These are phyloP conservation scores for Drosophila suboccidentalis DNA, from an alignment of 2,888 invertebrate genomes.

Conservation along the genomic window DNA sequence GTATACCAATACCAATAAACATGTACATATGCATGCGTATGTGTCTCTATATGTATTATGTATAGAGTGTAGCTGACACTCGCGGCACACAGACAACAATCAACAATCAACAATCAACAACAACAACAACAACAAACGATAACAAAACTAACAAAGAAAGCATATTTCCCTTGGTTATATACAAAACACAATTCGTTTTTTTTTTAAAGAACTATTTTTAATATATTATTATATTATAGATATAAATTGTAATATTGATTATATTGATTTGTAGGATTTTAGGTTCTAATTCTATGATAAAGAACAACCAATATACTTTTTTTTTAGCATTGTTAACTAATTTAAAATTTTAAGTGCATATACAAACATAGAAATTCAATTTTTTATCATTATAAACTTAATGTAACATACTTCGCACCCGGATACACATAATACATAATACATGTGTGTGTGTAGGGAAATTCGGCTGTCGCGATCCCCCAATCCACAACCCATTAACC, in stretches of 20 bases:
- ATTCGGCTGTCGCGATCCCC: conserved; percentile 6
- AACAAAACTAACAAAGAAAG: conserved; percentile 35
- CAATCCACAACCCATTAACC: background rate
- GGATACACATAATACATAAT: conserved; percentile 1
- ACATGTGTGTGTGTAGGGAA: background rate
- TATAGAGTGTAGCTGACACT: conserved; percentile 14
- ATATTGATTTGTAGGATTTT: conserved; percentile 46
- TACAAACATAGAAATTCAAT: conserved; percentile 40
- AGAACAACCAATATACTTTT: conserved; percentile 37
- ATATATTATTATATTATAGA: conserved; percentile 33
- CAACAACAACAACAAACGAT: conserved; percentile 3
- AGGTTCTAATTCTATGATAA: conserved; percentile 40
- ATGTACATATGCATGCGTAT: conserved; percentile 31
- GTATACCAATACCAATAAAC: conserved; percentile 11
- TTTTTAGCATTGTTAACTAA: conserved; percentile 71
- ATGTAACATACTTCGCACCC: background rate
- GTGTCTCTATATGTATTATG: conserved; percentile 25
- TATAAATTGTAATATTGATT: conserved; percentile 47
- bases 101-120: conserved; percentile 19
- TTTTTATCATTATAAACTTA: conserved; percentile 24
- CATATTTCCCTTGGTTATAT: conserved; percentile 53
- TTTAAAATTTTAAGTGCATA: conserved; percentile 54
- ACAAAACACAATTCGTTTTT: conserved; percentile 26
- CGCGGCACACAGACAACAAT: conserved; percentile 3
- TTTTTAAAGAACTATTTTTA: conserved; percentile 21